Evolutionary conservation across 2,888 invertebrate genomes (phyloP).

Genomic region (Cremastinae sp.): DNA sequence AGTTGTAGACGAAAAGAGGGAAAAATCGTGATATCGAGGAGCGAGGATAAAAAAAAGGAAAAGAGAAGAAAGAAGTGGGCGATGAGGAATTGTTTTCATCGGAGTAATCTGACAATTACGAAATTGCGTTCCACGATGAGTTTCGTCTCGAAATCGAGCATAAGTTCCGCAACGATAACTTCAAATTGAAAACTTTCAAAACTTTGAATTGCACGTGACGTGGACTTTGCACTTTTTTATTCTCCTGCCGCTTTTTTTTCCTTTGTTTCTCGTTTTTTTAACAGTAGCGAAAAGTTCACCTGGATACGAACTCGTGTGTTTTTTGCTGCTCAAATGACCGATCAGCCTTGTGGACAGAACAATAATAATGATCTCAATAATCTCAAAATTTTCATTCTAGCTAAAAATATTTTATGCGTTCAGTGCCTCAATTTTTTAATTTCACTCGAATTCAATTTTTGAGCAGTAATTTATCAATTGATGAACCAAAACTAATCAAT

Average conservation of each 20-base stretch:
- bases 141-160: conserved; percentile 45
- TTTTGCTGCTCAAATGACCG: conserved; percentile 27
- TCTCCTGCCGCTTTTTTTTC: background rate
- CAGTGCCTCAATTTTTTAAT: too few relatives aligned
- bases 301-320: conserved; percentile 15
- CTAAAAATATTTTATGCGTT: too few relatives aligned
- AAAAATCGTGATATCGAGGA: too few relatives aligned
- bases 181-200: conserved; percentile 47
- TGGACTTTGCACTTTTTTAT: conserved; percentile 7
- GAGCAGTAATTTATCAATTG: too few relatives aligned
- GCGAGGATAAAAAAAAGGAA: too few relatives aligned
- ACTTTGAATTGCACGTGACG: conserved; percentile 51
- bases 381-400: too few relatives aligned
- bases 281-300: conserved; percentile 16
- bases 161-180: conserved; percentile 50
- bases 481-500: too few relatives aligned
- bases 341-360: conserved; percentile 21
- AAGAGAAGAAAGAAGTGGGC: background rate
- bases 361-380: too few relatives aligned
- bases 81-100: conserved; percentile 41
- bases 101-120: conserved; percentile 53
- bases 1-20: conserved; percentile 35
- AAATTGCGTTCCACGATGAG: conserved; percentile 47
- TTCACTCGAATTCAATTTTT: too few relatives aligned
- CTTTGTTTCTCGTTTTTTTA: too few relatives aligned